A percentile compares a stretch with the other conserved stretches of the same genome.
Evolutionary conservation across 2,797 vertebrate genomes (phyloP).

Genomic region (Rachycentron canadum): DNA sequence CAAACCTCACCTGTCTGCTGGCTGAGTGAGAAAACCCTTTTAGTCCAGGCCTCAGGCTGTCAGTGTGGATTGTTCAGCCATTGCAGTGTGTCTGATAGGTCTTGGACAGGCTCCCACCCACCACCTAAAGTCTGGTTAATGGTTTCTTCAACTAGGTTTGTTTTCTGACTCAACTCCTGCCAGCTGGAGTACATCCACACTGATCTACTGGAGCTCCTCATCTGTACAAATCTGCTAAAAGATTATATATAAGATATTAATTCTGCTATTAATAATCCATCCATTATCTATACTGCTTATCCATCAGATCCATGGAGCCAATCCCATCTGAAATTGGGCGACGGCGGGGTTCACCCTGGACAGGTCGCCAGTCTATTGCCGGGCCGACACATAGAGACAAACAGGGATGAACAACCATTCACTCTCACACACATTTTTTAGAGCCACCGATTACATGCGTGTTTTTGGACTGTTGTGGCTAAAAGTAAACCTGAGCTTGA

Average conservation of each 20-base stretch:
- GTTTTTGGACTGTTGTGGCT: no score
- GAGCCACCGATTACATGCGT: no score
- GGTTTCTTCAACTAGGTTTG: constrained; percentile 17
- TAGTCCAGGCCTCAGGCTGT: constrained; percentile 57
- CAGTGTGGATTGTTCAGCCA: constrained; percentile 61
- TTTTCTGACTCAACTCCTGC: constrained; percentile 36
- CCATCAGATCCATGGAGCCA: no score
- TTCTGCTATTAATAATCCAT: neutral
- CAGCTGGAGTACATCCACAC: constrained; percentile 2
- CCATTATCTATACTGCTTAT: no score
- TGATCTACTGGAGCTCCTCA: neutral
- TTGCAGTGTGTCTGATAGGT: constrained; percentile 60
- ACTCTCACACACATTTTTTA: no score
- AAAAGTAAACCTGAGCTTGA: no score
- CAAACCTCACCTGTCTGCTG: constrained; percentile 67
- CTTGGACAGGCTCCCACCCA: constrained; percentile 20
- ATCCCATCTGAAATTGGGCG: no score
- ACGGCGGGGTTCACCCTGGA: no score
- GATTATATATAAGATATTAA: neutral
- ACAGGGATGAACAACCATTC: no score
- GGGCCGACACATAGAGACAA: no score
- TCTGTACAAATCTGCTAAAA: neutral
- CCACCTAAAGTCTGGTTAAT: constrained; percentile 29
- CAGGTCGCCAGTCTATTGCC: no score
- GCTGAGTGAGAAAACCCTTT: constrained; percentile 59